Conservation (phyloP, 1,140 invertebrate species). For the Triops cancriformis region DNA sequence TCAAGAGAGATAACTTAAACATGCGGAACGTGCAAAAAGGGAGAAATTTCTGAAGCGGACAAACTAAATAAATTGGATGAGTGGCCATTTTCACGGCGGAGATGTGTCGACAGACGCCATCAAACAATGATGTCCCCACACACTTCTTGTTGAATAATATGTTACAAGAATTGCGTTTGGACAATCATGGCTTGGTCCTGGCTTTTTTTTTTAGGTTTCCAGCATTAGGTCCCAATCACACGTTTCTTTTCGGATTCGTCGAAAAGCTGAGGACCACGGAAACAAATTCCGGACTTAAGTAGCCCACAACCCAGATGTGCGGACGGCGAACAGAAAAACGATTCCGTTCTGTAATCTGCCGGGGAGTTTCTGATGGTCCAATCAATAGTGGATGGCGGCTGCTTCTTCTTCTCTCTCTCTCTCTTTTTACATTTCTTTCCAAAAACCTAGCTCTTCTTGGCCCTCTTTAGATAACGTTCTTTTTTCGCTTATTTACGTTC, state of each 20-base stretch:
- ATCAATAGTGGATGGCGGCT: constrained; percentile 4
- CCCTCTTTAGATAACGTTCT: not conserved
- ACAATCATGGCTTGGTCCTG: not conserved
- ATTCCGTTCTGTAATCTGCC: constrained; percentile 1
- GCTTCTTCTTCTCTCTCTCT: not conserved
- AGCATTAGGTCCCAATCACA: too few species aligned
- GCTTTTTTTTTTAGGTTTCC: not conserved
- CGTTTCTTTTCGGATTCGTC: too few species aligned
- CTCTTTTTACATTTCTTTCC: not conserved
- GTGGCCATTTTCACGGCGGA: not conserved
- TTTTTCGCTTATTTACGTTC: not conserved
- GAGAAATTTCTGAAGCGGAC: not conserved
- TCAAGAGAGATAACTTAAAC: not conserved
- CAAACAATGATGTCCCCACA: constrained; percentile 13
- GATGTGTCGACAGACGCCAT: not conserved
- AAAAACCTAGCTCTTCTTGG: not conserved
- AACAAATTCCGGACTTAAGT: not conserved
- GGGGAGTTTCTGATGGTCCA: not conserved
- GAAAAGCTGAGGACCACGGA: too few species aligned
- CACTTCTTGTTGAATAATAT: not conserved
- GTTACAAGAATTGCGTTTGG: constrained; percentile 6
- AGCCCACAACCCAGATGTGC: not conserved
- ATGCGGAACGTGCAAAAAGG: not conserved
- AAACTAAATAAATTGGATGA: not conserved
- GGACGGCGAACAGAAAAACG: constrained; percentile 3